Percentiles rank a stretch among this genome's conserved stretches.
These are phyloP conservation scores for Crypturellus tataupa DNA, from an alignment of 2,797 vertebrate genomes.

Conservation along the genomic window DNA sequence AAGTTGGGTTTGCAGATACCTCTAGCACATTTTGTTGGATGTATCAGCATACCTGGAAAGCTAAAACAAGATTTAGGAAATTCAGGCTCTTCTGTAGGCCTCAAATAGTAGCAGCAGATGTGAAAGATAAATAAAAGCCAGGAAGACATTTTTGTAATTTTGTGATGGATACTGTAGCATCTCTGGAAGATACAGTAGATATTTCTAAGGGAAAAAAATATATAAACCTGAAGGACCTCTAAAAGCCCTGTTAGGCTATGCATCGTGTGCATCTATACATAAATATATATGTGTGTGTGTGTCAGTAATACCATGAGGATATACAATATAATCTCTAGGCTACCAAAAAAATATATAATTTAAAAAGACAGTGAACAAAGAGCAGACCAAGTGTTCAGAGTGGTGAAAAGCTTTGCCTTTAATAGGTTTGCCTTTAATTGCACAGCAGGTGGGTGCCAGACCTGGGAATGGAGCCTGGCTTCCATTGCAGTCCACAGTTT, in stretches of 20 bases:
- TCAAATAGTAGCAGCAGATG: neutral
- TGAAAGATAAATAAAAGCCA: neutral
- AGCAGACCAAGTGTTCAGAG: slow-evolving; percentile 9
- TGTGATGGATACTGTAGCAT: neutral
- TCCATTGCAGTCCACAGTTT: neutral
- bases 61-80: neutral
- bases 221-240: neutral
- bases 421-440: slow-evolving; percentile 30
- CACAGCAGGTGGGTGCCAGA: neutral
- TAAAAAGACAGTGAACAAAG: neutral
- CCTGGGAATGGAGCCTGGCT: slow-evolving; percentile 9
- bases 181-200: neutral
- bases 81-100: neutral
- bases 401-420: slow-evolving; percentile 25
- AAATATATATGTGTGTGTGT: neutral
- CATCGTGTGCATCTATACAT: neutral
- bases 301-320: neutral
- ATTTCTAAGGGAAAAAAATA: neutral
- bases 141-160: neutral
- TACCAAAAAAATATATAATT: slow-evolving; percentile 5
- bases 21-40: neutral
- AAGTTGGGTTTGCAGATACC: neutral
- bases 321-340: slow-evolving; percentile 20
- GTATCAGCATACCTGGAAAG: neutral
- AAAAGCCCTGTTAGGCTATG: neutral